Evolutionary conservation across 2,113 vertebrate species (phyloP), one percentile per base, ranked within the genome.

Genomic region (Procavia capensis): DNA sequence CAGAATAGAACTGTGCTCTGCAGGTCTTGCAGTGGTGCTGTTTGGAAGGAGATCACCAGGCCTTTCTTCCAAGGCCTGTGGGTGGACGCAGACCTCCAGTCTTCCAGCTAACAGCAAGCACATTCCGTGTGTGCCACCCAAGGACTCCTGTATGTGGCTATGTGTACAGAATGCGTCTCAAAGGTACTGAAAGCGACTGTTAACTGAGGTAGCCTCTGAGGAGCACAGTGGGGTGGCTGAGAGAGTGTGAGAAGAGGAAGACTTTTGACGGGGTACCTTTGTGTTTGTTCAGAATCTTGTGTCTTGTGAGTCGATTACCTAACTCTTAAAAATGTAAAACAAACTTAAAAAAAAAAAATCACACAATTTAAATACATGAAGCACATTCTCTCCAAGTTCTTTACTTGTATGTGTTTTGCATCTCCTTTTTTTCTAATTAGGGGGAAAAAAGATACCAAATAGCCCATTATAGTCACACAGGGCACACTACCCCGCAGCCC

Each of bases 161-260:
- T 39, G 17, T 25, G 16, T 1, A 47, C 8, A 74, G 27, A 82
- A 50, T 75, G 91, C 25, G 75, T 94, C n/a, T 50, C 84, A 70
- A 91, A 34, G 9, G 43, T 41, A 54, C 36, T 70, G 20, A 9
- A 72, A 76, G 41, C 1, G 14, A 74, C 50, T 39, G 16, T 57
- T 43, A 81, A 79, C 41, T 63, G 45, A 74, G 34, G 19, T 41
- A 66, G 54, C 29, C 54, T 95, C 72, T 70, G 36, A 47, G 24
- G 31, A 93, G 24, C 83, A 50, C 80, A 79, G 43, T 41, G 39
- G 7, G 19, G 25, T 86, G 34, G 13, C 41, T 50, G 7, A 0
- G 3, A 1, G 47, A 19, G 59, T 2, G 3, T 9, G 9, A 11
- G 0, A 1, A 0, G 6, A 17, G 17, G 10, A 66, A 50, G 3